These are phyloP conservation scores for Brachypodius melanocephalos DNA, from an alignment of 2,113 vertebrate genomes.

Conservation along the genomic window DNA sequence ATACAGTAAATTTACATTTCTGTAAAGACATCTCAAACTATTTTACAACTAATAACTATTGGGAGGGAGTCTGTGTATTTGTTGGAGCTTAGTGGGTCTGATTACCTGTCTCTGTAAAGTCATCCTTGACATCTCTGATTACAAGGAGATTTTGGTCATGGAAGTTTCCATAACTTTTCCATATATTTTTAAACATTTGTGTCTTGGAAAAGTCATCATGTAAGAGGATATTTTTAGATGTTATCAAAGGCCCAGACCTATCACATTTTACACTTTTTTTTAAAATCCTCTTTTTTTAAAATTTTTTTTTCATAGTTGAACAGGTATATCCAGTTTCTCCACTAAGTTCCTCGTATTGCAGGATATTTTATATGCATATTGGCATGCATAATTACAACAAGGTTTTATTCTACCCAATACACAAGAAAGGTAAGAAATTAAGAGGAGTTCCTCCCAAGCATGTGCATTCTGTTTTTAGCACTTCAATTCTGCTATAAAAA, in stretches of 20 bases:
- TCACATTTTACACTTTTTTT: background rate
- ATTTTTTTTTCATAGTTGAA: background rate
- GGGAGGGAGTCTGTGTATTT: background rate
- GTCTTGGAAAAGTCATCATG: background rate
- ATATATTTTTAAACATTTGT: background rate
- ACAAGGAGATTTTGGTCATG: background rate
- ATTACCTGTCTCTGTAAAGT: background rate
- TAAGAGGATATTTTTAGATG: background rate
- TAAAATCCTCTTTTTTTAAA: background rate
- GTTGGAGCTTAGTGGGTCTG: constrained; percentile 17
- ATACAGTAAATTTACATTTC: constrained; percentile 26
- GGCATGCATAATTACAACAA: constrained; percentile 17
- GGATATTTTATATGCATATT: background rate
- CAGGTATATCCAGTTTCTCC: constrained; percentile 26
- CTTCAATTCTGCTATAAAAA: constrained; percentile 25
- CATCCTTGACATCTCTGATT: background rate
- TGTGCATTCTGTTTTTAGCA: constrained; percentile 4
- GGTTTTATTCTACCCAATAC: constrained; percentile 12
- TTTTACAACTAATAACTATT: constrained; percentile 34
- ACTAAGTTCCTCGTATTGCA: constrained; percentile 34
- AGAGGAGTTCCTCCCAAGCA: background rate
- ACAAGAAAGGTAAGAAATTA: constrained; percentile 31
- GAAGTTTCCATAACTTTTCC: background rate
- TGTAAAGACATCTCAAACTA: constrained; percentile 31
- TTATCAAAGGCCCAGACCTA: background rate